These are phyloP conservation scores for Neopelma chrysocephalum DNA, from an alignment of 2,797 vertebrate genomes.

Conservation along the genomic window DNA sequence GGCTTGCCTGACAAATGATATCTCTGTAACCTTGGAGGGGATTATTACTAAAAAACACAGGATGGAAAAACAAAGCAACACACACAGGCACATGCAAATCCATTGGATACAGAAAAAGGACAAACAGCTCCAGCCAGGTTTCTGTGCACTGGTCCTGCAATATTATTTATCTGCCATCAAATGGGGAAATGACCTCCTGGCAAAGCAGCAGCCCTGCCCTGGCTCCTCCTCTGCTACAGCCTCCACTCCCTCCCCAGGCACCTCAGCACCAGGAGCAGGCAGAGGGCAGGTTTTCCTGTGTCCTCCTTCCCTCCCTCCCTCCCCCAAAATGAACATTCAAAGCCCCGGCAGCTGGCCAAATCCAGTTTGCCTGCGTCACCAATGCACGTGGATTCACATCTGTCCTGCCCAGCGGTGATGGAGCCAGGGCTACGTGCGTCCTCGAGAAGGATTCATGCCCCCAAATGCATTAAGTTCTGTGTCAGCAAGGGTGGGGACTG, in stretches of 20 bases:
- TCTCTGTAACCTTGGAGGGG: slow-evolving; percentile 65
- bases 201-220: neutral
- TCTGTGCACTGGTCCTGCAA: rapidly evolving
- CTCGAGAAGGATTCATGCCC: slow-evolving; percentile 37
- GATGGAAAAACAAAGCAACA: neutral
- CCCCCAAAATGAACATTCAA: slow-evolving; percentile 36
- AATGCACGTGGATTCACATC: slow-evolving; percentile 44
- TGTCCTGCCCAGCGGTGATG: slow-evolving; percentile 40
- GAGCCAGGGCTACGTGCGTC: neutral
- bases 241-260: neutral
- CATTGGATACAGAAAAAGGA: slow-evolving; percentile 7
- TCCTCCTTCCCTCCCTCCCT: neutral
- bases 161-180: neutral
- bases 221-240: neutral
- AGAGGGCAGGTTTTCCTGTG: neutral
- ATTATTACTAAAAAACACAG: slow-evolving; percentile 61
- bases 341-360: slow-evolving; percentile 53
- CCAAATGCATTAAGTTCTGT: neutral
- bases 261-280: neutral
- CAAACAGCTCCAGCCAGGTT: neutral
- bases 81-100: neutral
- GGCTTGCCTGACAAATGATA: slow-evolving; percentile 66
- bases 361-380: slow-evolving; percentile 59
- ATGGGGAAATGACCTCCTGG: neutral
- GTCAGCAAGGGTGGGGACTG: neutral